Base-by-base conservation (phyloP, 2,797 vertebrate species). In the Arremon brunneinucha region DNA sequence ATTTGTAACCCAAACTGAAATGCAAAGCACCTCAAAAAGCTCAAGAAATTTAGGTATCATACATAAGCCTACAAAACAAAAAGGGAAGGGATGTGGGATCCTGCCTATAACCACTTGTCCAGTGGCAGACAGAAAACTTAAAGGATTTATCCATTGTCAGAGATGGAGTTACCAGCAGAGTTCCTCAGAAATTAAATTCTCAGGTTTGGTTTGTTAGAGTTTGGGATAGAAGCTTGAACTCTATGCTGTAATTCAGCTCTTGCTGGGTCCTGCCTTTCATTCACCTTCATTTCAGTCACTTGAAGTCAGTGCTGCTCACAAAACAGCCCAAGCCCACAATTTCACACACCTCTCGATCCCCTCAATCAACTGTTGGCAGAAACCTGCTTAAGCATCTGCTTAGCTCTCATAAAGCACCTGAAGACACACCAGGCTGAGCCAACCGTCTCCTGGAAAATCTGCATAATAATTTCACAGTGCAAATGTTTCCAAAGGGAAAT, bases 401-500 rank as follows among this genome's bases (percentile, higher is more conserved):
- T 80, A 65, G 43, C 74, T 92, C 77, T 88, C 43, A 34, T 30
- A 92, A 92, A 67, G 34, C 47, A 93, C 84, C 84, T 84, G 63
- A 87, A 97, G 95, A 96, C 68, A 79, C 23, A 68, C 35, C 82
- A 89, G 43, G 83, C 79, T 83, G 63, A 94, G 34, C 35, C 83
- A 96, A 82, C 26, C 77, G 63, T 35, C 72, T 81, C 90, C 74
- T 37, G 83, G 49, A 86, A 85, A 96, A 96, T 89, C 69, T 95
- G 65, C 94, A 96, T 93, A 95, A 93, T 94, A 96, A 97, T 95
- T 96, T 91, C 95, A 88, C 46, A 87, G 69, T 50, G 72, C 35
- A 93, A 97, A 97, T 93, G 88, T 95, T 97, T 97, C 96, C 94
- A 93, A 96, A 96, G 81, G 85, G 90, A 96, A 97, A 95, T 93